A percentile compares a stretch with the other conserved stretches of the same genome.
These are phyloP conservation scores for Octodon degus DNA, from an alignment of 2,113 vertebrate genomes.

Conservation along the genomic window DNA sequence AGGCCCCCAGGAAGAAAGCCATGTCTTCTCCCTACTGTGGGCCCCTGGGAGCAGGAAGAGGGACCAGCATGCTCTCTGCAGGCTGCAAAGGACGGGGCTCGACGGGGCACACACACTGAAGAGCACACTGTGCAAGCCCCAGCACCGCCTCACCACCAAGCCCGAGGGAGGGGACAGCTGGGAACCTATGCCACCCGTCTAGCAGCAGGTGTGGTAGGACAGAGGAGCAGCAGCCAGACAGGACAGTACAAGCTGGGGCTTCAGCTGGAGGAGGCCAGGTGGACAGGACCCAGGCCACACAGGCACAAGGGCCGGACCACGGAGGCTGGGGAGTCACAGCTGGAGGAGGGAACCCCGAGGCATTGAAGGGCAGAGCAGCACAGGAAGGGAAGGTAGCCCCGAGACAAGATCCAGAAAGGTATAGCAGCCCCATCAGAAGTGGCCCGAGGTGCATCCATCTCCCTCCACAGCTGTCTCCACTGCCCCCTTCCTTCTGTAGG, in stretches of 20 bases:
- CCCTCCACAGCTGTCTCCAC: background rate
- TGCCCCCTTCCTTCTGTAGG: background rate
- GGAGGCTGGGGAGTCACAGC: background rate
- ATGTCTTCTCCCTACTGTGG: fast-evolving
- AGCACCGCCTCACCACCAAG: background rate
- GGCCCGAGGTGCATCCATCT: background rate
- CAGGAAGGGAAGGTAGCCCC: background rate
- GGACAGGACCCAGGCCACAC: background rate
- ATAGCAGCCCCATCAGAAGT: background rate
- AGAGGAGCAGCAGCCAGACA: fast-evolving
- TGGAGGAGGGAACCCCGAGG: too few species aligned
- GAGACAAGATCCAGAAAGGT: too few species aligned
- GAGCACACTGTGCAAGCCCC: too few species aligned
- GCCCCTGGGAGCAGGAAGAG: background rate
- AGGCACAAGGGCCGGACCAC: background rate
- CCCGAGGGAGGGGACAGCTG: background rate
- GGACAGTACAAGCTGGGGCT: background rate
- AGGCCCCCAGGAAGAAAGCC: background rate
- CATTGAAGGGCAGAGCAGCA: background rate
- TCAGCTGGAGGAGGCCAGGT: background rate
- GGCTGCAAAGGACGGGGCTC: background rate
- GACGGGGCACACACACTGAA: fast-evolving
- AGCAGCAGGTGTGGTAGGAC: fast-evolving
- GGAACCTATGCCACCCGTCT: background rate
- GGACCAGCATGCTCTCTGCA: background rate